Evolutionary conservation across 2,797 vertebrate genomes (phyloP).

Genomic region (Novumbra hubbsi): DNA sequence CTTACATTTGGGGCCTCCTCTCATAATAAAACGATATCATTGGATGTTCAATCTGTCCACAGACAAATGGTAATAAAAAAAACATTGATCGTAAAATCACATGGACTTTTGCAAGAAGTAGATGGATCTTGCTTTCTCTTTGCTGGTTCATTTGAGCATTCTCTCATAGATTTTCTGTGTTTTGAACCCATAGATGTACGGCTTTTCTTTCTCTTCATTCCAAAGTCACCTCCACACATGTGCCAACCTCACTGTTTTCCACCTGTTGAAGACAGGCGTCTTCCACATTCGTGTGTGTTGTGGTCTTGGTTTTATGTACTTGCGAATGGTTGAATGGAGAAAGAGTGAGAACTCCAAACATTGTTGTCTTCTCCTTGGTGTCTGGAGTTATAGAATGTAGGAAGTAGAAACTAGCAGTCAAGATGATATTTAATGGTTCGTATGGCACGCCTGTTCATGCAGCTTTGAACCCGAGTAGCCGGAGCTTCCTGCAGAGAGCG

Average conservation of each 20-base stretch:
- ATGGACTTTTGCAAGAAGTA: neutral
- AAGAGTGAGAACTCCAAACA: slow-evolving; percentile 53
- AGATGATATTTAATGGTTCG: slow-evolving; percentile 94
- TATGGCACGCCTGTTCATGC: slow-evolving; percentile 93
- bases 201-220: slow-evolving; percentile 18
- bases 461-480: slow-evolving; percentile 97
- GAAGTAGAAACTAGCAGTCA: slow-evolving; percentile 86
- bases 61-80: neutral
- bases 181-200: neutral
- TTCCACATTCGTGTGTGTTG: slow-evolving; percentile 61
- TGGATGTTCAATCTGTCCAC: neutral
- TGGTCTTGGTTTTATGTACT: slow-evolving; percentile 40
- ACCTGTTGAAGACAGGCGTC: slow-evolving; percentile 83
- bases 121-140: neutral
- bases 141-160: neutral
- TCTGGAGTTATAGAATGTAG: slow-evolving; percentile 82
- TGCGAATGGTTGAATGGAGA: slow-evolving; percentile 35
- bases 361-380: slow-evolving; percentile 72
- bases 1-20: neutral
- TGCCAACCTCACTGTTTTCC: slow-evolving; percentile 72
- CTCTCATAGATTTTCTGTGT: neutral
- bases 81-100: neutral
- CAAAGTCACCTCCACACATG: slow-evolving; percentile 22
- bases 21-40: neutral
- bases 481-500: slow-evolving; percentile 93